These are phyloP conservation scores for Hydractinia echinata DNA, from an alignment of 30 jellyfish, hydroid and myxozoan species.

Conservation along the genomic window DNA sequence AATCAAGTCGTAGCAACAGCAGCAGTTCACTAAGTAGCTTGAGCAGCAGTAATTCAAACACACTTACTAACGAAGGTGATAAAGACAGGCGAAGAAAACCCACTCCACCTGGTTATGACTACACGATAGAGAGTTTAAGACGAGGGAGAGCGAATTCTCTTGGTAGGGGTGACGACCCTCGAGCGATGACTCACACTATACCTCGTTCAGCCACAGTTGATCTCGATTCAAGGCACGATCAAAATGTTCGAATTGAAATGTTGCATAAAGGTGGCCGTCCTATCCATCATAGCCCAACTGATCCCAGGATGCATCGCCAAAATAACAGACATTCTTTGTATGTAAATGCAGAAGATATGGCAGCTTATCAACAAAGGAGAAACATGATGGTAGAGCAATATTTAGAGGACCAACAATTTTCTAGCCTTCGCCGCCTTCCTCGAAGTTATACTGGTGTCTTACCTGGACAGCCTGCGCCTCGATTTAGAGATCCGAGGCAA, in stretches of 20 bases:
- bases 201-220: constrained; percentile 40
- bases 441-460: background rate
- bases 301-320: background rate
- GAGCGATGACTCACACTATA: constrained; percentile 20
- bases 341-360: background rate
- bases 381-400: background rate
- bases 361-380: constrained; percentile 6
- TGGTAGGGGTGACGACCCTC: constrained; percentile 21
- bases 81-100: background rate
- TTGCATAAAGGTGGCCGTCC: background rate
- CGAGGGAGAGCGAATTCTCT: constrained; percentile 46
- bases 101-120: constrained; percentile 82
- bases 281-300: constrained; percentile 4
- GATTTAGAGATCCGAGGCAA: background rate
- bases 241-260: background rate
- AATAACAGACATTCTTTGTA: constrained; percentile 4
- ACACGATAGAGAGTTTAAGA: constrained; percentile 73
- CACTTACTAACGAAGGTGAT: background rate
- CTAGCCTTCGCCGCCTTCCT: background rate
- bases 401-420: constrained; percentile 11
- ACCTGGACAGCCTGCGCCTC: background rate
- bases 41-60: constrained; percentile 1
- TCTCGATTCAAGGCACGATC: background rate
- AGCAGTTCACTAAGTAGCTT: constrained; percentile 2
- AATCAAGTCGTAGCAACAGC: constrained; percentile 3